Evolutionary conservation across 2,888 invertebrate genomes (phyloP).

Genomic region (Epistrophella euchroma): DNA sequence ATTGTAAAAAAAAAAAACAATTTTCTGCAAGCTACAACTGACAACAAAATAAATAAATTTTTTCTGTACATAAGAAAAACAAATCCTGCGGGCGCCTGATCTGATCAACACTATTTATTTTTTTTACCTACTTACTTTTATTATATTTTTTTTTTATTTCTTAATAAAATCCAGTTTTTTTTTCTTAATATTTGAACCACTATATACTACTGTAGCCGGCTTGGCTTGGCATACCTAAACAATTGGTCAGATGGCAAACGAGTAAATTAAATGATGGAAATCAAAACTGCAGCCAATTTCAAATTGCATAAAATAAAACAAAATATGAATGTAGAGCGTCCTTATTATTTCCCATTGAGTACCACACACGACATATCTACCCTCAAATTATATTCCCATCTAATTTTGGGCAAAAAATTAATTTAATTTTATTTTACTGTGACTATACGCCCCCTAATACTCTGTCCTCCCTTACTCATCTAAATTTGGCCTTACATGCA

Average conservation of each 20-base stretch:
- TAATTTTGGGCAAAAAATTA: slow-evolving; percentile 58
- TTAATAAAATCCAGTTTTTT: too few species aligned
- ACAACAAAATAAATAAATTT: too few species aligned
- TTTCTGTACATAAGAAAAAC: too few species aligned
- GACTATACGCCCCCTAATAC: background rate
- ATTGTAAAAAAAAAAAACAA: too few species aligned
- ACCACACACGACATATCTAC: background rate
- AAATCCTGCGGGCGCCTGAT: too few species aligned
- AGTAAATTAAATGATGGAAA: slow-evolving; percentile 65
- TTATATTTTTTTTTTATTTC: too few species aligned
- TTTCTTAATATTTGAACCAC: background rate
- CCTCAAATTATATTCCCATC: slow-evolving; percentile 21
- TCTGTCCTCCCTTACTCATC: background rate
- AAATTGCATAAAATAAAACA: slow-evolving; percentile 4
- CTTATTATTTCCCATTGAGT: slow-evolving; percentile 18
- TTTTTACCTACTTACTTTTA: too few species aligned
- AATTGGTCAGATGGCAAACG: slow-evolving; percentile 51
- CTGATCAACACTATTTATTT: too few species aligned
- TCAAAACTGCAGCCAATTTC: slow-evolving; percentile 40
- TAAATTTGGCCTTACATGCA: slow-evolving; percentile 36
- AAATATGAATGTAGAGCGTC: background rate
- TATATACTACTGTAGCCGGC: background rate
- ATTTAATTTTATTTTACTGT: slow-evolving; percentile 49
- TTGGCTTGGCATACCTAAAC: background rate
- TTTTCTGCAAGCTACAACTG: too few species aligned